Conservation (phyloP, 2,888 invertebrate genomes). For the Dicycla oo region DNA sequence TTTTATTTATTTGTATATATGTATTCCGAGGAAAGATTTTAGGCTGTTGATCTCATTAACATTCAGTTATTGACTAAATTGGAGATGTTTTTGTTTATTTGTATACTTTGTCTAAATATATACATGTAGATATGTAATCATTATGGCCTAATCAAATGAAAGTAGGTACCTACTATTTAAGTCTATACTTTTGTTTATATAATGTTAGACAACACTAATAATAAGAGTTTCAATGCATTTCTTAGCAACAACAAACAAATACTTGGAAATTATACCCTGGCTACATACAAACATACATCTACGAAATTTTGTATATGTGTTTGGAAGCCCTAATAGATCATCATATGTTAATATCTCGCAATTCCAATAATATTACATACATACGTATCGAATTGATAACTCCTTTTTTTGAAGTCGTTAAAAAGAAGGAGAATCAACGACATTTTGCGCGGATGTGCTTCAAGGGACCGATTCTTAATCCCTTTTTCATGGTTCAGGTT, state of each 20-base stretch:
- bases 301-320: no score
- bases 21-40: no score
- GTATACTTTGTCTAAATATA: not conserved
- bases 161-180: not conserved
- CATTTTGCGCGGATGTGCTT: conserved; percentile 29
- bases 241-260: conserved; percentile 14
- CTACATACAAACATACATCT: no score
- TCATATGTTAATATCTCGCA: no score
- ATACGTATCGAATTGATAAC: no score
- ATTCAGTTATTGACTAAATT: conserved; percentile 30
- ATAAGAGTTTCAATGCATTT: conserved; percentile 9
- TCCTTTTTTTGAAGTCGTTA: not conserved
- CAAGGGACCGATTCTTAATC: conserved; percentile 46
- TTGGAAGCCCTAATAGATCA: no score
- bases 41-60: conserved; percentile 1
- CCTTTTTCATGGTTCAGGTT: conserved; percentile 41
- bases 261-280: conserved; percentile 10
- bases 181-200: not conserved
- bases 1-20: no score
- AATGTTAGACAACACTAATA: not conserved
- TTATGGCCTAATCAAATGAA: not conserved
- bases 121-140: not conserved
- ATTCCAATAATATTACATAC: no score
- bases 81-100: conserved; percentile 23
- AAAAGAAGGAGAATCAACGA: conserved; percentile 33